Percentiles rank a stretch among this genome's conserved stretches.
phyloP scores from a whole-genome alignment of 2,113 vertebrate species.

The Tragulus kanchil region DNA sequence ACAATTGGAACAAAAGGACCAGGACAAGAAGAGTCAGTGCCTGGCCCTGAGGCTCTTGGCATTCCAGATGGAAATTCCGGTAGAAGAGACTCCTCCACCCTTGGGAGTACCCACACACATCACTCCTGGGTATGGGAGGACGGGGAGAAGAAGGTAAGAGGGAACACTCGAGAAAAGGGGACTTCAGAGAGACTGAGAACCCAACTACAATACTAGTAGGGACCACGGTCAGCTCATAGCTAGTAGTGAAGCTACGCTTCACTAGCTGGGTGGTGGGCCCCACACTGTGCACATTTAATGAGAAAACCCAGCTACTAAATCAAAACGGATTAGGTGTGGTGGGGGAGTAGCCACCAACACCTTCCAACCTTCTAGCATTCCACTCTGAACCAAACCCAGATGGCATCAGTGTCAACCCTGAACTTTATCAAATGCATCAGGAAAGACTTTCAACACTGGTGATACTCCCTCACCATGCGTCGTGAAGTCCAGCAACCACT shows the following conservation, averaged over 20 bases:
- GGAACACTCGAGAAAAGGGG: neutral
- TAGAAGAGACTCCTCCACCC: no score
- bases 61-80: neutral
- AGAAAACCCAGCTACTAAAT: neutral
- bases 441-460: neutral
- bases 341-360: neutral
- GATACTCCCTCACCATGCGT: neutral
- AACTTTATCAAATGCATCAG: neutral
- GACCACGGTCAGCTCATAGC: fast-evolving
- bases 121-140: neutral
- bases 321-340: neutral
- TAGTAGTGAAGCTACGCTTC: neutral
- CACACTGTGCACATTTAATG: no score
- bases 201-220: no score
- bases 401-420: neutral
- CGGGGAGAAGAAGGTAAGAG: neutral
- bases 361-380: neutral
- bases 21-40: neutral
- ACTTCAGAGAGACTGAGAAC: neutral
- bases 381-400: neutral
- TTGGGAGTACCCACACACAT: neutral
- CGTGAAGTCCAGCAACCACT: neutral
- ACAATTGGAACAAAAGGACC: neutral
- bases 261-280: no score
- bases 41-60: neutral